Base-by-base conservation (phyloP, 2,888 invertebrate species). In the Drosophila aldrichi region DNA sequence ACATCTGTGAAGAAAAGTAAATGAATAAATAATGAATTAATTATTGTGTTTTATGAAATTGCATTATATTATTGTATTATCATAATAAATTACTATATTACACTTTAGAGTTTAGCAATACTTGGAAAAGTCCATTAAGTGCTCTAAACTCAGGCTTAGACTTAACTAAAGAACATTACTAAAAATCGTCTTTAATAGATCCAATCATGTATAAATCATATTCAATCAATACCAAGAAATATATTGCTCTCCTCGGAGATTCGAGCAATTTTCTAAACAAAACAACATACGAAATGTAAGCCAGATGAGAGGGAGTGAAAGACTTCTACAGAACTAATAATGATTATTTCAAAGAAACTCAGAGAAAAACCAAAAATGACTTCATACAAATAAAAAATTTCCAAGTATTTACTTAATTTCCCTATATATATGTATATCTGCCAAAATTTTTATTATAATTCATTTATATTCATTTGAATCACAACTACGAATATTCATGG, bases 1-100 rank as follows among this genome's bases (percentile, higher is more conserved):
- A 60, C 70, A 70, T 49, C 51, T 32, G 14, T 8, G 65, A 48
- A 57, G 9, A 66, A 20, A 43, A 51, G 29, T 16, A 60, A 46
- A 32, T 10, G 18, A 20, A 54, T 18, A 29, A 54, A 3, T 20
- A 34, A 32, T 54, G 46, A 66, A 56, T 32, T 54, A 54, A 49
- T 49, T 14, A 20, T 18, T 32, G 14, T 18, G 0, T 8, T 18
- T 54, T 20, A 62, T 34, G 41, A 38, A 6, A 5, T 36, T 40
- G 56, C 29, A 44, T n/a, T 41, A 12, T 9, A 4, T 22, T 49
- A n/a, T n/a, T 48, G 1, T 1, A 44, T 25, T 8, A n/a, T 9
- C 1, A 46, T 43, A 7, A 0, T 8, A 2, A n/a, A n/a, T n/a
- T 40, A 22, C 6, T 22, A 22, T 7, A 44, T 7, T 22, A 2